A percentile compares a stretch with the other conserved stretches of the same genome.
These are phyloP conservation scores for Fulmarus glacialis DNA, from an alignment of 2,113 vertebrate species.

Conservation along the genomic window DNA sequence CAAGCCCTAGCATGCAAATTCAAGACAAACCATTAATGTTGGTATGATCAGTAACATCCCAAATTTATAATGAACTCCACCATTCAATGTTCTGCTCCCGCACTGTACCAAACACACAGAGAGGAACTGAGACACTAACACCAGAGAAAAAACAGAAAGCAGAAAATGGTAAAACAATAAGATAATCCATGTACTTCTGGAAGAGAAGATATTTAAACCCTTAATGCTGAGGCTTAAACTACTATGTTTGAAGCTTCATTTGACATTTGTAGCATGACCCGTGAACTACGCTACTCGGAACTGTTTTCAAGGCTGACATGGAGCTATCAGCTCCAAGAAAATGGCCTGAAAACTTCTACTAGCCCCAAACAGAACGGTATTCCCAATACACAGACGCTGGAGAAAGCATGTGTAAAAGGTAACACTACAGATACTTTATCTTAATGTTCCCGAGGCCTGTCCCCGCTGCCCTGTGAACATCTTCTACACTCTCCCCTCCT, in stretches of 20 bases:
- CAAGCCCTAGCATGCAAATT: neutral
- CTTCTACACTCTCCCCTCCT: too few relatives aligned
- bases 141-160: neutral
- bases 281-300: neutral
- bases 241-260: neutral
- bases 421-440: too few relatives aligned
- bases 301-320: neutral
- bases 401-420: neutral
- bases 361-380: fast-evolving
- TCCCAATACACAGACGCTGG: fast-evolving
- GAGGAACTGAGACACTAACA: neutral
- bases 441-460: neutral
- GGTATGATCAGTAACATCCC: neutral
- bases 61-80: neutral
- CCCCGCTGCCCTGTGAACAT: fast-evolving
- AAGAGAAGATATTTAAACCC: neutral
- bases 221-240: neutral
- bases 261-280: fast-evolving
- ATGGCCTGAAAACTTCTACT: too few relatives aligned
- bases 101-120: neutral
- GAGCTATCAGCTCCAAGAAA: neutral
- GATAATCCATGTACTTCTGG: neutral
- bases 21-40: neutral
- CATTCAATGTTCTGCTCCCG: fast-evolving
- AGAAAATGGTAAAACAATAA: neutral